Percentiles rank a stretch among this genome's conserved stretches.
These are phyloP conservation scores for Trachelus troglodyta DNA, from an alignment of 2,888 invertebrate species.

Conservation along the genomic window DNA sequence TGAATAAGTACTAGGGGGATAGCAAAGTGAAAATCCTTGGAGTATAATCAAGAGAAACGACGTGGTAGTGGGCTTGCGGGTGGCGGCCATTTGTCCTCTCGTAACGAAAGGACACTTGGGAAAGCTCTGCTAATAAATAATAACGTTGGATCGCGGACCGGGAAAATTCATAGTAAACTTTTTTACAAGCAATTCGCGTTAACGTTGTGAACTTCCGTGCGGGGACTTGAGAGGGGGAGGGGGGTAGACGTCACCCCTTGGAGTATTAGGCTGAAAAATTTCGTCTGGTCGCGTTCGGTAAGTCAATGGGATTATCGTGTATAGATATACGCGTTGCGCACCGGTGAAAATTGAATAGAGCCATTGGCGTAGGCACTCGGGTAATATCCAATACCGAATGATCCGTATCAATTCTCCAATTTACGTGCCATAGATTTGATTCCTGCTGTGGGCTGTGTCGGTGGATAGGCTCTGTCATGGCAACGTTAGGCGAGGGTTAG, in stretches of 20 bases:
- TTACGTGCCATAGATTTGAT: neutral
- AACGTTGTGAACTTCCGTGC: neutral
- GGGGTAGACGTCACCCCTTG: neutral
- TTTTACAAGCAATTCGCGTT: neutral
- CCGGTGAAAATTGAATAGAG: neutral
- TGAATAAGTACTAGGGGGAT: neutral
- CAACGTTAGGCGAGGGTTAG: neutral
- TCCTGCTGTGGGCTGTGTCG: neutral
- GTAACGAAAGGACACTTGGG: neutral
- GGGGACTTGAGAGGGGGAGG: too few species aligned
- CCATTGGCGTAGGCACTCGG: neutral
- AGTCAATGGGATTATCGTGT: neutral
- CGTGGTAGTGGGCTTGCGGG: neutral
- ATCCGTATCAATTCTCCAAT: neutral
- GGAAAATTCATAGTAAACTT: neutral
- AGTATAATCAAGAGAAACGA: neutral
- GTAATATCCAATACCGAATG: neutral
- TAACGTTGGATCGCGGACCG: neutral
- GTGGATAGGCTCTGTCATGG: neutral
- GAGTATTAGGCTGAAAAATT: neutral
- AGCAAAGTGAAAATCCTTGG: neutral
- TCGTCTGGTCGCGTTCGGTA: neutral
- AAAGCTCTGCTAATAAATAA: neutral
- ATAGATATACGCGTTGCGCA: neutral
- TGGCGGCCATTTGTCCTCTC: neutral